phyloP scores from a whole-genome alignment of 2,888 invertebrate species.

The Esperia sulphurella region DNA sequence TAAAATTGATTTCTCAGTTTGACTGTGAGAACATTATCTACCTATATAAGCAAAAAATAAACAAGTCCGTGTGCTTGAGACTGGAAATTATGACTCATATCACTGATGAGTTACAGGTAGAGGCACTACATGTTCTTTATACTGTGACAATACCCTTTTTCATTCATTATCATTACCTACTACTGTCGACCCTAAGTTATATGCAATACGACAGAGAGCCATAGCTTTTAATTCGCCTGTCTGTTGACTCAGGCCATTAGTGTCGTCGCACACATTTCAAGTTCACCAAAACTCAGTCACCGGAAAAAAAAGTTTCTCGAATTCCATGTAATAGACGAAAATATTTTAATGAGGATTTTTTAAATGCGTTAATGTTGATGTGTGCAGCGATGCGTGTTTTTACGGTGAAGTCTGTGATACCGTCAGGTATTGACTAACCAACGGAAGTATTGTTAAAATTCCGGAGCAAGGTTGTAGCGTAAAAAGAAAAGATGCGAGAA shows the following conservation, averaged over 20 bases:
- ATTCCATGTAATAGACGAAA: conserved; percentile 58
- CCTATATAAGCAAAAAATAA: too few relatives aligned
- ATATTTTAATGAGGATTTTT: conserved; percentile 71
- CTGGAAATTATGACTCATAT: too few relatives aligned
- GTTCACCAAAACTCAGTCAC: conserved; percentile 39
- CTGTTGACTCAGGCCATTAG: conserved; percentile 4
- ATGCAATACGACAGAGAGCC: background rate
- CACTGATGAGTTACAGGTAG: background rate
- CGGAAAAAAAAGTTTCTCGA: conserved; percentile 45
- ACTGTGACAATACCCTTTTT: background rate
- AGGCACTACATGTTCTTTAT: background rate
- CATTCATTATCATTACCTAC: background rate
- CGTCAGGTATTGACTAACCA: conserved; percentile 3
- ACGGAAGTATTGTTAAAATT: conserved; percentile 71
- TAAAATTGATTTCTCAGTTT: too few relatives aligned
- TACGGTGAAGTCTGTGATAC: conserved; percentile 35
- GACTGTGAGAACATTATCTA: too few relatives aligned
- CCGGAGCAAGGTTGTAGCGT: conserved; percentile 19
- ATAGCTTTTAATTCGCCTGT: conserved; percentile 6
- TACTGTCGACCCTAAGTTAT: background rate
- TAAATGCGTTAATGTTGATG: conserved; percentile 39
- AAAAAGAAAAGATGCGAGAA: conserved; percentile 1
- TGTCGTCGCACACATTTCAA: conserved; percentile 19
- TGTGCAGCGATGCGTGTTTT: conserved; percentile 45
- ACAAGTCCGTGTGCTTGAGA: too few relatives aligned